These are phyloP conservation scores for Campaea margaritaria DNA, from an alignment of 2,888 invertebrate species.

Conservation along the genomic window DNA sequence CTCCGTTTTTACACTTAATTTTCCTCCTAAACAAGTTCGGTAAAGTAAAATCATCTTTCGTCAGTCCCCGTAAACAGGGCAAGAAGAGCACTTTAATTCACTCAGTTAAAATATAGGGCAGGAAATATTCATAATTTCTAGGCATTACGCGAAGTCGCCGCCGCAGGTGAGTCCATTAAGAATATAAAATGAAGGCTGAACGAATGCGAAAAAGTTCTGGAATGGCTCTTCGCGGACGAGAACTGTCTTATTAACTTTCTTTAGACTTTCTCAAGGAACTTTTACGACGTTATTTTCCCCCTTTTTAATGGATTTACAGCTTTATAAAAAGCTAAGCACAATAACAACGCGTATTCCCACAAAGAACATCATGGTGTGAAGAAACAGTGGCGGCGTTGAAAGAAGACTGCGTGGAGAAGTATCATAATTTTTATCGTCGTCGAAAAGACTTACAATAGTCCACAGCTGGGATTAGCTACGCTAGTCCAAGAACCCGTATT, in stretches of 20 bases:
- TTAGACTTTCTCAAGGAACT: constrained; percentile 51
- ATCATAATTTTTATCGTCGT: no score
- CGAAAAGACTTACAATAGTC: no score
- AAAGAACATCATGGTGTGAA: no score
- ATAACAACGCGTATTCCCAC: not conserved
- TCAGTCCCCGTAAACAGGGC: constrained; percentile 6
- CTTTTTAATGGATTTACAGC: constrained; percentile 57
- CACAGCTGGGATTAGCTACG: no score
- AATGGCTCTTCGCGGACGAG: constrained; percentile 59
- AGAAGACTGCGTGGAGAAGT: no score
- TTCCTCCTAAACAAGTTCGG: not conserved
- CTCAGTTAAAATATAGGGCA: constrained; percentile 30
- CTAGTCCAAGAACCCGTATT: no score
- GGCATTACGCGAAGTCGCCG: constrained; percentile 49
- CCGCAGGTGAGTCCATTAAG: constrained; percentile 68
- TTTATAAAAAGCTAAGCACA: constrained; percentile 45
- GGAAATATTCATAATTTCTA: constrained; percentile 51
- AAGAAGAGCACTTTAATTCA: constrained; percentile 32
- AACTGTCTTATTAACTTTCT: constrained; percentile 62
- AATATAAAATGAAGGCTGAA: constrained; percentile 67
- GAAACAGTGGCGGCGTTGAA: no score
- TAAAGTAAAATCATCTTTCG: constrained; percentile 15
- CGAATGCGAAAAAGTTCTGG: constrained; percentile 66
- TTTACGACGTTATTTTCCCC: constrained; percentile 52
- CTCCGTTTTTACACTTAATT: not conserved